phyloP scores from a whole-genome alignment of 2,888 invertebrate species.

The Meteorus colon region DNA sequence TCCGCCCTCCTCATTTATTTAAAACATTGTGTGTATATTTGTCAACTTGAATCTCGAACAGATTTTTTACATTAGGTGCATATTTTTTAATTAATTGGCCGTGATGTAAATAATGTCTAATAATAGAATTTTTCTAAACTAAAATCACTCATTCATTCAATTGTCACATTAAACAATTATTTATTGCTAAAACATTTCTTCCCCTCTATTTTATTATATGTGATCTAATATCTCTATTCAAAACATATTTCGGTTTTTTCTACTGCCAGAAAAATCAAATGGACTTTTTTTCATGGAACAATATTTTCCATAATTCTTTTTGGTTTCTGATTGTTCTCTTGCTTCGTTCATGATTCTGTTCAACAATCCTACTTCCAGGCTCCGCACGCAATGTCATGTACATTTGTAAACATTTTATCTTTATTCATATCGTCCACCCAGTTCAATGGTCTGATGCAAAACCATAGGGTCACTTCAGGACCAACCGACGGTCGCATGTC shows the following conservation, averaged over 20 bases:
- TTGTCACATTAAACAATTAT: not conserved
- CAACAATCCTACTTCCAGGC: slow-evolving; percentile 42
- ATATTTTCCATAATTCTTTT: not conserved
- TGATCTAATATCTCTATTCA: not conserved
- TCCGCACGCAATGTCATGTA: not conserved
- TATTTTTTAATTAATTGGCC: not conserved
- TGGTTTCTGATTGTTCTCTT: not conserved
- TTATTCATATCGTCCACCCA: slow-evolving; percentile 61
- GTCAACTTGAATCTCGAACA: not conserved
- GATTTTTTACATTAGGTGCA: not conserved
- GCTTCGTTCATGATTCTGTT: slow-evolving; percentile 25
- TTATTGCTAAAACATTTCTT: not conserved
- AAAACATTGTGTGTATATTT: not conserved
- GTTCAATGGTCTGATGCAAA: slow-evolving; percentile 60
- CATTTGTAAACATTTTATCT: slow-evolving; percentile 36
- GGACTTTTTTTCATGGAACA: not conserved
- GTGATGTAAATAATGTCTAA: not conserved
- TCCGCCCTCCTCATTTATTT: not conserved
- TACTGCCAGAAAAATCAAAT: not conserved
- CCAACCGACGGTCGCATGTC: not conserved
- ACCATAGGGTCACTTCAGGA: not conserved
- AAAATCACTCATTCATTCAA: not conserved
- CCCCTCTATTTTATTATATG: slow-evolving; percentile 1
- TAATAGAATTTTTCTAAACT: not conserved
- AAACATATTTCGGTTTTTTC: not conserved